Evolutionary conservation across 2,888 invertebrate species (phyloP).

Genomic region (Liodrosophila aerea): DNA sequence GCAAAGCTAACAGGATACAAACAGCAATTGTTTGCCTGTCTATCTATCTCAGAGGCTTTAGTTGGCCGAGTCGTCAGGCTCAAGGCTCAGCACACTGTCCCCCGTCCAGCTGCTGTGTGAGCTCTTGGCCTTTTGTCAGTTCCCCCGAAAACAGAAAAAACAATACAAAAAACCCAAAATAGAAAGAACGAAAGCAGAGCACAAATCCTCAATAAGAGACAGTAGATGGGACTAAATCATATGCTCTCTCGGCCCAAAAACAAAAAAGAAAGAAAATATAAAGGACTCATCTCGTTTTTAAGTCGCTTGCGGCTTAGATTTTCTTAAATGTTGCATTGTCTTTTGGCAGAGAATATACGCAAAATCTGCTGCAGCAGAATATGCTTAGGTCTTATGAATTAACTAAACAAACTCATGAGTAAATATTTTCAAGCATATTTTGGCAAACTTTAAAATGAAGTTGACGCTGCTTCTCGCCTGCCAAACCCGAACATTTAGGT

Average conservation of each 20-base stretch:
- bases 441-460: constrained; percentile 65
- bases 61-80: constrained; percentile 28
- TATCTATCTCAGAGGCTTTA: constrained; percentile 71
- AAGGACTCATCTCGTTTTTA: constrained; percentile 64
- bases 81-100: constrained; percentile 3
- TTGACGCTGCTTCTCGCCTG: constrained; percentile 35
- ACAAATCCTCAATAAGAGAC: constrained; percentile 56
- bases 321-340: constrained; percentile 75
- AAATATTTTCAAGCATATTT: constrained; percentile 77
- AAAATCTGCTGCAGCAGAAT: no score
- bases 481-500: constrained; percentile 4
- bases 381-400: constrained; percentile 75
- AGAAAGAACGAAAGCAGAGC: constrained; percentile 28
- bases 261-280: constrained; percentile 21
- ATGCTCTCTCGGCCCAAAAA: constrained; percentile 41
- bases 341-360: constrained; percentile 33
- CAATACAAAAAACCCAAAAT: constrained; percentile 12
- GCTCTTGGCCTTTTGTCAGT: constrained; percentile 54
- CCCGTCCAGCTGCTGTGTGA: constrained; percentile 18
- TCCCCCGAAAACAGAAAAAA: constrained; percentile 28
- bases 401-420: constrained; percentile 77
- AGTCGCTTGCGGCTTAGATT: constrained; percentile 76
- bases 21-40: constrained; percentile 76
- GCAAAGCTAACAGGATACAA: constrained; percentile 59
- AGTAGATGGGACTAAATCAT: constrained; percentile 60